Base-by-base conservation (phyloP, 2,888 invertebrate genomes). In the Diarsia brunnea region DNA sequence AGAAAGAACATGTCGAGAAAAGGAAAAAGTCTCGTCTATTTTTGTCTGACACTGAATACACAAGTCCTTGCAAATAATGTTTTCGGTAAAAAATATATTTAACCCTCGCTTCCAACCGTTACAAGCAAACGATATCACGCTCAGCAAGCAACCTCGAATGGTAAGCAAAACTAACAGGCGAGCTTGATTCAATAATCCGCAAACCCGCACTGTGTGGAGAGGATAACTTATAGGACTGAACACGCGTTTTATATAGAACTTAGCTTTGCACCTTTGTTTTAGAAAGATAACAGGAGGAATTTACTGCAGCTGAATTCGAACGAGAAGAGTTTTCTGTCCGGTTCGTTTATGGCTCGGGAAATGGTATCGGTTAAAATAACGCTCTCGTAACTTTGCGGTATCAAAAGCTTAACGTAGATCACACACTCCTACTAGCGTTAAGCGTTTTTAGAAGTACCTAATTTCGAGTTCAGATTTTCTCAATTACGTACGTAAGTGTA, bases 81-180 rank as follows among this genome's bases (percentile, higher is more conserved):
- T 51, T 55, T 55, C 4, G 24, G 49, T 51, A 70, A 70, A 80
- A 73, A 70, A 60, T 55, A 65, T 71, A 74, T 70, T 74, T 71
- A 51, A 69, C 38, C 60, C 53, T 47, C 43, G 27, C 8, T 64
- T 4, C 31, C 38, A 49, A 68, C 53, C 49, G 43, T 31, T 43
- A 63, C 69, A 63, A 47, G 58, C n/a, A 70, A 73, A 75, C 58
- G 38, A 53, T 70, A 75, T 81, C 64, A 60, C 21, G 76, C 66
- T 69, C 60, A 47, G 68, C 55, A 71, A 84, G 81, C 75, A 69
- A 58, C 12, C 75, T 73, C 60, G 80, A 74, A 77, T 77, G 68
- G 74, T 83, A 79, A 84, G 84, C 75, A 77, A 79, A 87, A 75
- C 84, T 85, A 85, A 82, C 85, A 87, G 78, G 83, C 76, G 79